phyloP scores from a whole-genome alignment of 2,113 vertebrate genomes.

The Passer montanus region DNA sequence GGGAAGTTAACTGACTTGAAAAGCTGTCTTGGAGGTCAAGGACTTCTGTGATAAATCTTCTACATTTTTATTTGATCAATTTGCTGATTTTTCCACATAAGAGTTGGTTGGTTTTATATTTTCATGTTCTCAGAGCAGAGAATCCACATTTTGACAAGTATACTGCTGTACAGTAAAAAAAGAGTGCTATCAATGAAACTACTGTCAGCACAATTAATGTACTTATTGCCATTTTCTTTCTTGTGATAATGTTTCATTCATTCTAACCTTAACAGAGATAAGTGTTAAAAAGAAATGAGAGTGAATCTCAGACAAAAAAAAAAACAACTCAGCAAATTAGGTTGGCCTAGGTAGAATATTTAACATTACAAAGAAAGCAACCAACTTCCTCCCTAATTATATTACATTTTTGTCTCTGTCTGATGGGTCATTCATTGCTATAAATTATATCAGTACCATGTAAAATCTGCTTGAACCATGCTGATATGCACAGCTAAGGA shows the following conservation, averaged over 20 bases:
- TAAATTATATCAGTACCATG: not conserved
- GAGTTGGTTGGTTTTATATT: not conserved
- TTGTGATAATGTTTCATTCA: slow-evolving; percentile 37
- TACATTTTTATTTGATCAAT: slow-evolving; percentile 1
- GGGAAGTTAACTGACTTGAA: slow-evolving; percentile 20
- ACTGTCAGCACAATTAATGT: slow-evolving; percentile 9
- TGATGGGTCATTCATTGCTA: not conserved
- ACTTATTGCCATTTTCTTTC: not conserved
- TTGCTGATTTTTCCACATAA: not conserved
- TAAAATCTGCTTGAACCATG: not conserved
- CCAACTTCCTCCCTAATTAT: not conserved
- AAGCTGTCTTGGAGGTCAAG: slow-evolving; percentile 25
- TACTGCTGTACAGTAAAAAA: not conserved
- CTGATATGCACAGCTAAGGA: not conserved
- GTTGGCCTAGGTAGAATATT: not conserved
- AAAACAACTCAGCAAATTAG: not conserved
- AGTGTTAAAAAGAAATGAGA: not conserved
- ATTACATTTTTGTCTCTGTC: not conserved
- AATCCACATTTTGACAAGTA: slow-evolving; percentile 11
- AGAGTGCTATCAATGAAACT: not conserved
- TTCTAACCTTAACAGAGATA: slow-evolving; percentile 4
- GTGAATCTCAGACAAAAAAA: not conserved
- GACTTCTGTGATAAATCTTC: not conserved
- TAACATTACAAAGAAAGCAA: slow-evolving; percentile 10
- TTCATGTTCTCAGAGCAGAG: not conserved